These are phyloP conservation scores for Balanococcus diminutus DNA, from an alignment of 2,888 invertebrate genomes.

Conservation along the genomic window DNA sequence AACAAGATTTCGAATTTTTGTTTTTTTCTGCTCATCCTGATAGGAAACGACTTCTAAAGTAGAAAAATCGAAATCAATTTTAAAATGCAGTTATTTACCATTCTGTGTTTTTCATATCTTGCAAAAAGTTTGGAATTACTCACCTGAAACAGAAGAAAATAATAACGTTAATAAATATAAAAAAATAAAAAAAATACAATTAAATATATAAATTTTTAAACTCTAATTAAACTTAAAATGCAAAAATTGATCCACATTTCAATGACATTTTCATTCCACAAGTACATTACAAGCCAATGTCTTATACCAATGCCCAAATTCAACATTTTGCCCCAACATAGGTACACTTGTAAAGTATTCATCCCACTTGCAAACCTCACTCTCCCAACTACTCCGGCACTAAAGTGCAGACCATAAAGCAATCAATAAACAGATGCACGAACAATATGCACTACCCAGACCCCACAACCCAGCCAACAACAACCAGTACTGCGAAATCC, in stretches of 20 bases:
- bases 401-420: no score
- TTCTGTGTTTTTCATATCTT: neutral
- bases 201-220: neutral
- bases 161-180: neutral
- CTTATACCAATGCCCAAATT: no score
- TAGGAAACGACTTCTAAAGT: no score
- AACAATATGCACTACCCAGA: neutral
- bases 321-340: no score
- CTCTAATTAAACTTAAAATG: no score
- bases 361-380: neutral
- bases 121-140: neutral
- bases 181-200: neutral
- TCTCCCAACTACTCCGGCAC: no score
- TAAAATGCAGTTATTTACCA: neutral
- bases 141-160: neutral
- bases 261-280: no score
- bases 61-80: no score
- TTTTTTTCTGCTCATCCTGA: no score
- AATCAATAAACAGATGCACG: neutral
- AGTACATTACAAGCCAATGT: no score
- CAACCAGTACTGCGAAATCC: neutral
- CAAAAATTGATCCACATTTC: no score
- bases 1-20: no score
- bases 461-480: neutral
- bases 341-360: neutral